phyloP scores from a whole-genome alignment of 2,888 invertebrate genomes.

The Drosophila anceps region DNA sequence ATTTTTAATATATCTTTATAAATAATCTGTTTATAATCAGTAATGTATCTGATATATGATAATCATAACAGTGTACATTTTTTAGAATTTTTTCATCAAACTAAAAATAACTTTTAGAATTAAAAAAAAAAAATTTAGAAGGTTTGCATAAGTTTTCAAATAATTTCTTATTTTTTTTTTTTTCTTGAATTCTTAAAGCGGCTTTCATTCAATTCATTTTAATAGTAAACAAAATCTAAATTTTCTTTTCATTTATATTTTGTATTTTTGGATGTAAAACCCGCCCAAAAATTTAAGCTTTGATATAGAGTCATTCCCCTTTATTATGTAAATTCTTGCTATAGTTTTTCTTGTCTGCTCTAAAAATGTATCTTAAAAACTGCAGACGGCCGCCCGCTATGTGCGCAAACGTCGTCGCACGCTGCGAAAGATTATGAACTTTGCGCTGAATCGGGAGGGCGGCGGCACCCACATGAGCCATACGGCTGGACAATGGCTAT shows the following conservation, averaged over 20 bases:
- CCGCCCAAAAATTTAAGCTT: background rate
- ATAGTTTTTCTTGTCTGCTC: background rate
- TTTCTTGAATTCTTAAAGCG: background rate
- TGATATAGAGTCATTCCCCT: background rate
- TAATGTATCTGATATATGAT: too few relatives aligned
- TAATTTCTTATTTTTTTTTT: background rate
- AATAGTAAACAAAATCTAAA: too few relatives aligned
- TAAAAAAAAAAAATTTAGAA: too few relatives aligned
- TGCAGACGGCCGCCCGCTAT: conserved; percentile 88
- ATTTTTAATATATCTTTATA: too few relatives aligned
- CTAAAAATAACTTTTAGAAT: too few relatives aligned
- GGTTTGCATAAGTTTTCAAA: too few relatives aligned
- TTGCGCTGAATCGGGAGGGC: conserved; percentile 86
- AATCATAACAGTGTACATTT: too few relatives aligned
- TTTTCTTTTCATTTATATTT: background rate
- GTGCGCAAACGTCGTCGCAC: conserved; percentile 85
- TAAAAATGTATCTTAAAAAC: background rate
- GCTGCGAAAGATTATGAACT: conserved; percentile 86
- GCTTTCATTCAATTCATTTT: background rate
- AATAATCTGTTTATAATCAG: too few relatives aligned
- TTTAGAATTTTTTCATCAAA: too few relatives aligned
- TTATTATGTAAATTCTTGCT: background rate
- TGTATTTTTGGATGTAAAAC: background rate
- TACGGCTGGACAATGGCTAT: conserved; percentile 89
- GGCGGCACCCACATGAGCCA: conserved; percentile 87